Percentiles rank a stretch among this genome's conserved stretches.
phyloP scores from a whole-genome alignment of 2,113 vertebrate genomes.

The Pterocles burchelli region DNA sequence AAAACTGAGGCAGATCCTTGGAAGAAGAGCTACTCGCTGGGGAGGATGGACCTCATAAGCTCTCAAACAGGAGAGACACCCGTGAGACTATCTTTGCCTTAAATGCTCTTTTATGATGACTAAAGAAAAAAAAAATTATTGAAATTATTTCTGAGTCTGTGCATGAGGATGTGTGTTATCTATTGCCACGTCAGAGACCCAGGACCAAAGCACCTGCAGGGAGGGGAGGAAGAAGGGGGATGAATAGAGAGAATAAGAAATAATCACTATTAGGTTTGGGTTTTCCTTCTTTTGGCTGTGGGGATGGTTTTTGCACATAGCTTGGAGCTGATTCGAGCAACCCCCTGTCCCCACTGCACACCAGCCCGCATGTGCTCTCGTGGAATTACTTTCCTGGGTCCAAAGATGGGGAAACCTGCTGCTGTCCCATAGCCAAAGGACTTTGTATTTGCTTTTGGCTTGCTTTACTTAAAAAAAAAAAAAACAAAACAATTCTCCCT shows the following conservation, averaged over 20 bases:
- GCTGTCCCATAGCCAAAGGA: neutral
- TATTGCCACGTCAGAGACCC: neutral
- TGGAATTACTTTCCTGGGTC: accelerated
- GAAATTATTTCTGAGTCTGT: neutral
- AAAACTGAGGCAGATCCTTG: accelerated
- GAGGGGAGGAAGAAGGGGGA: neutral
- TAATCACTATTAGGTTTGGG: neutral
- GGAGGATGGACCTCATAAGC: accelerated
- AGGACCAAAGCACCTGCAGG: neutral
- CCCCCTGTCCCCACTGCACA: no score
- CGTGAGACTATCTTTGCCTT: neutral
- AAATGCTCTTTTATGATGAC: neutral
- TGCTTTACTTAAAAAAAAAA: neutral
- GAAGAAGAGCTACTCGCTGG: accelerated
- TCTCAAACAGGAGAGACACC: neutral
- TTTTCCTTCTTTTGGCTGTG: neutral
- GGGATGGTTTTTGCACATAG: neutral
- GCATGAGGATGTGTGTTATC: neutral
- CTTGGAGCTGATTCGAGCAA: neutral
- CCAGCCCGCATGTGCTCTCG: accelerated
- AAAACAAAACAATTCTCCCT: neutral
- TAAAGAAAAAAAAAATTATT: neutral
- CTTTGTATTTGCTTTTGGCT: neutral
- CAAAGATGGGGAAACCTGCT: neutral
- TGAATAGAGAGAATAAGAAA: neutral